Evolutionary conservation across 1,140 invertebrate species (phyloP).

Genomic region (Micrasema longulum): DNA sequence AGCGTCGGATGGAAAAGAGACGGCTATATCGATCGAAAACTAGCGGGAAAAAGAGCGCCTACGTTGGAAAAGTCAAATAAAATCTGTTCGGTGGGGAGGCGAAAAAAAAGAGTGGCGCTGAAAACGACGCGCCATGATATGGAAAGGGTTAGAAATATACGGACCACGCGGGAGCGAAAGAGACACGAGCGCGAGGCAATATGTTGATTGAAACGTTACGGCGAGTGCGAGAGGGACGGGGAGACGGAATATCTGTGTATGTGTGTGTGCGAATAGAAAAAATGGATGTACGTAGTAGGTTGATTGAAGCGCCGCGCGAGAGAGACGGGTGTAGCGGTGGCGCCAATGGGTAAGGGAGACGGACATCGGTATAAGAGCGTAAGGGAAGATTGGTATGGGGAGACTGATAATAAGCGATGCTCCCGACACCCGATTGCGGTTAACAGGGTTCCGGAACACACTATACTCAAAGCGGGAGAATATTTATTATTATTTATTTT

Average conservation of each 20-base stretch:
- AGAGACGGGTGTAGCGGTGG: too few relatives aligned
- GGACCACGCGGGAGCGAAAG: neutral
- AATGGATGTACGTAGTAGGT: too few relatives aligned
- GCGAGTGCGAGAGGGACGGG: neutral
- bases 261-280: neutral
- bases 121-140: neutral
- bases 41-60: neutral
- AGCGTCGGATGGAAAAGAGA: slow-evolving; percentile 9
- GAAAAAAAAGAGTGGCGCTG: neutral
- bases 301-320: neutral
- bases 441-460: slow-evolving; percentile 24
- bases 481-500: too few relatives aligned
- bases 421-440: slow-evolving; percentile 40
- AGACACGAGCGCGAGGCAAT: neutral
- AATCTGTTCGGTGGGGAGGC: slow-evolving; percentile 2
- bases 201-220: slow-evolving; percentile 17
- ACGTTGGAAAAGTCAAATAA: slow-evolving; percentile 25
- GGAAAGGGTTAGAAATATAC: neutral
- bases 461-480: neutral
- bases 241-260: neutral
- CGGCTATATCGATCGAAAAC: slow-evolving; percentile 1
- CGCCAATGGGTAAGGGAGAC: neutral
- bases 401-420: slow-evolving; percentile 31
- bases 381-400: slow-evolving; percentile 26
- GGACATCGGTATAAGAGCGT: neutral